Percentiles rank a stretch among this genome's conserved stretches.
These are phyloP conservation scores for Momotus momota DNA, from an alignment of 2,797 vertebrate species.

Conservation along the genomic window DNA sequence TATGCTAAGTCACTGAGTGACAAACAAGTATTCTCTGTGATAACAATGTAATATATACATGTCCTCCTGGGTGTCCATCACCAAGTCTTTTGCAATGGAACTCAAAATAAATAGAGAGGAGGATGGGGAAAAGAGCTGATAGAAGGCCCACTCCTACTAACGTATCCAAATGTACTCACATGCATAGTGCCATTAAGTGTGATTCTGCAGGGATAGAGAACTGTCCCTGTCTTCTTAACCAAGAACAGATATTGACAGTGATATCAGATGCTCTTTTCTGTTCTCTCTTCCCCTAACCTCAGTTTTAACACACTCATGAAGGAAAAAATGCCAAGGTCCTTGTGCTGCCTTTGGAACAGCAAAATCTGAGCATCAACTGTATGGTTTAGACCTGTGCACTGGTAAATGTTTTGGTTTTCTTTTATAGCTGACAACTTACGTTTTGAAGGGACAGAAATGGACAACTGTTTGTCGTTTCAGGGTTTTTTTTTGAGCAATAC, in stretches of 20 bases:
- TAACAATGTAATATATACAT: background rate
- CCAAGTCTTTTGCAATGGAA: background rate
- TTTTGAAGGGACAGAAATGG: background rate
- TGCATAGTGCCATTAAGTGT: background rate
- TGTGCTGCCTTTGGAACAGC: background rate
- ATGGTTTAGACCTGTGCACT: background rate
- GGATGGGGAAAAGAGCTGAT: background rate
- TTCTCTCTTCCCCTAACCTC: background rate
- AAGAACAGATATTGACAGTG: background rate
- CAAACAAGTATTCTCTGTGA: background rate
- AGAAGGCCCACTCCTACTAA: background rate
- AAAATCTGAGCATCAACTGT: background rate
- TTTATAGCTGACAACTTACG: background rate
- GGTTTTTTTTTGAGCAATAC: background rate
- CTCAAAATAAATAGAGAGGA: background rate
- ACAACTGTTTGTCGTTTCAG: background rate
- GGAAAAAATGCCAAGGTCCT: background rate
- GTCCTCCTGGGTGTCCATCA: background rate
- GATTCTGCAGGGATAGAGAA: background rate
- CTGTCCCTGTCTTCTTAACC: background rate
- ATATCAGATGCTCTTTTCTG: background rate
- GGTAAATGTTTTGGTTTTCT: background rate
- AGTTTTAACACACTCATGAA: background rate
- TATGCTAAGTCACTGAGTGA: background rate
- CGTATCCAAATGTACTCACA: background rate